Base-by-base conservation (phyloP, 2,113 vertebrate genomes). In the Oreochromis niloticus region DNA sequence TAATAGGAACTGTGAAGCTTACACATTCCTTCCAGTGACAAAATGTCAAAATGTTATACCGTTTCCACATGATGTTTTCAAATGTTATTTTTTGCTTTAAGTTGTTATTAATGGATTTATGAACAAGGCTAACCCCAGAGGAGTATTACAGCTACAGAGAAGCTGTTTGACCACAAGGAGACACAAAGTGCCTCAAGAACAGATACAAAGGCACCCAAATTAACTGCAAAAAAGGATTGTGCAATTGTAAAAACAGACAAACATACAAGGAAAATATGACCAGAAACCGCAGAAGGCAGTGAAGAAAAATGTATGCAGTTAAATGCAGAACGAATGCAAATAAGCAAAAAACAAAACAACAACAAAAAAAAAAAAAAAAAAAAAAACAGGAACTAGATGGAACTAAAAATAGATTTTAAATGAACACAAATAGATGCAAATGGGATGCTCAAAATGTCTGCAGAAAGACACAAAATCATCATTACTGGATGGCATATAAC, bases 1-100 rank as follows among this genome's bases (percentile, higher is more conserved):
- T 66, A 36, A 63, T 36, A 11, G 16, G 16, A 63, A n/a, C 9
- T 32, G 30, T 63, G 59, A 34, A 12, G 32, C 59, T 63, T 36
- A 36, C 17, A 19, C 32, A 63, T 63, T n/a, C 59, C 59, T 63
- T 36, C 59, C 6, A 63, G 17, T 63, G 32, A 7, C 32, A 11
- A n/a, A 63, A 32, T 59, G 27, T 30, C 56, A 57, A 0, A 57
- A 9, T 59, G 27, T 32, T 17, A 0, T 61, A 61, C 57, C 0
- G 0, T 61, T 61, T 61, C 8, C 57, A 61, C 13, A 2, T 2
- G 14, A 61, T 61, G 19, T 13, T 56, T 56, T 56, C 0, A 56
- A 4, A 56, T 56, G 32, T 36, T 4, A n/a, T 36, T 0, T 66
- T 66, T 66, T 66, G 17, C 32, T 36, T 66, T 36, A 36, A 36